Conservation (phyloP, 2,888 invertebrate genomes). For the Harpalus rufipes region DNA sequence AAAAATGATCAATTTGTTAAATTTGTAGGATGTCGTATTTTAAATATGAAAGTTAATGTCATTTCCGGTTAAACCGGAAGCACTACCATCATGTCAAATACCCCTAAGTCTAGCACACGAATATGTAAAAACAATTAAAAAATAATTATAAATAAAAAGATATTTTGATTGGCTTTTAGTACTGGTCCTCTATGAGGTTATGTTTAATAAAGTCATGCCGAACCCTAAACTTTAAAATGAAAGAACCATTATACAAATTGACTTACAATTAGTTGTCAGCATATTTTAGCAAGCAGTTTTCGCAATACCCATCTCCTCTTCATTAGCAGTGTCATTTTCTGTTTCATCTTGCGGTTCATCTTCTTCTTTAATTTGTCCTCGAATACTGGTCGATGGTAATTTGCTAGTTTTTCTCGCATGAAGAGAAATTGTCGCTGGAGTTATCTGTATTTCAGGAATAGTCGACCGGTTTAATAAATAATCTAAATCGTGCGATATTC, state of each 20-base stretch:
- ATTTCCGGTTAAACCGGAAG: too few relatives aligned
- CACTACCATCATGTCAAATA: too few relatives aligned
- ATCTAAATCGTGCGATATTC: conserved; percentile 90
- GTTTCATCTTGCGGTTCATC: conserved; percentile 68
- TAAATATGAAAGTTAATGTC: too few relatives aligned
- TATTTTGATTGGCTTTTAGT: too few relatives aligned
- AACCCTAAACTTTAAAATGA: too few relatives aligned
- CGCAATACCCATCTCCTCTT: conserved; percentile 31
- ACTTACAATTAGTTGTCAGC: neutral
- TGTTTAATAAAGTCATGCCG: too few relatives aligned
- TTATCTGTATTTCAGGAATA: conserved; percentile 59
- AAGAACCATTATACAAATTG: neutral
- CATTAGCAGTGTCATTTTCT: conserved; percentile 25
- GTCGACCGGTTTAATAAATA: conserved; percentile 83
- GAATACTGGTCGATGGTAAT: conserved; percentile 72
- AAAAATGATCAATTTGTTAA: too few relatives aligned
- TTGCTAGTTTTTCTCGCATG: conserved; percentile 72
- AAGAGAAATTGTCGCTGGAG: conserved; percentile 57
- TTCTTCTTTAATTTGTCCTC: conserved; percentile 73
- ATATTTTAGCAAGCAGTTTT: conserved; percentile 49
- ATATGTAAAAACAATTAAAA: too few relatives aligned
- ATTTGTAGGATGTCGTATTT: too few relatives aligned
- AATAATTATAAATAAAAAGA: too few relatives aligned
- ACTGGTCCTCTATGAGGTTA: too few relatives aligned
- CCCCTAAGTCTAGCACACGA: too few relatives aligned